Base-by-base conservation (phyloP, 1,140 invertebrate genomes). In the Danaus plexippus region DNA sequence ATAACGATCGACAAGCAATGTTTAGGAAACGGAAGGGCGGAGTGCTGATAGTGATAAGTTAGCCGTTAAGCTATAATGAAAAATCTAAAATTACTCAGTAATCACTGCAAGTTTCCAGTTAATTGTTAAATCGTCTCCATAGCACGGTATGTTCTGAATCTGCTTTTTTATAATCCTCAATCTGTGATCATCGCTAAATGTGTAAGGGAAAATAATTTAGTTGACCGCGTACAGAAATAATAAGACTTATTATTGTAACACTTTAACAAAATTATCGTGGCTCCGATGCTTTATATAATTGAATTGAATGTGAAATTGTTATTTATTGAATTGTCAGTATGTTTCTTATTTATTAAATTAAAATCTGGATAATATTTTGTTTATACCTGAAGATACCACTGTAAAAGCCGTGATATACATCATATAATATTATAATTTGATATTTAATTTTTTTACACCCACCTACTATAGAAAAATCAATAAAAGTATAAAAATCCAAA, bases 391-490 rank as follows among this genome's bases (percentile, higher is more conserved):
- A 69, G 79, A 77, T 79, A 82, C 79, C 78, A 85, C 75, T 85
- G 82, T 86, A 86, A 86, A 84, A 79, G 77, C 80, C 80, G 80
- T 84, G 80, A 84, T 84, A 85, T 84, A 85, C 80, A 85, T 85
- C 74, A 77, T 84, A 81, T 82, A 86, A 80, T 80, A 85, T 80
- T 85, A 81, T 74, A 83, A 41, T 78, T 76, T 67, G 45, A 73
- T 62, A 73, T 84, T 85, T 85, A 75, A 82, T 32, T 32, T 32
- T 32, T 85, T 85, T 69, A 46, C 54, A 32, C 42, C 18, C 40
- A 43, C 46, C 11, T 40, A 46, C 46, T 43, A 48, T 18, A 44
- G 41, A 52, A 11, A 59, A 44, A 54, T 45, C 44, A 49, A 15
- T 45, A 53, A 44, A 60, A 52, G 43, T 55, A 45, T 32, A 54